phyloP scores from a whole-genome alignment of 2,797 vertebrate species.

The Petrocephalus sullivani region DNA sequence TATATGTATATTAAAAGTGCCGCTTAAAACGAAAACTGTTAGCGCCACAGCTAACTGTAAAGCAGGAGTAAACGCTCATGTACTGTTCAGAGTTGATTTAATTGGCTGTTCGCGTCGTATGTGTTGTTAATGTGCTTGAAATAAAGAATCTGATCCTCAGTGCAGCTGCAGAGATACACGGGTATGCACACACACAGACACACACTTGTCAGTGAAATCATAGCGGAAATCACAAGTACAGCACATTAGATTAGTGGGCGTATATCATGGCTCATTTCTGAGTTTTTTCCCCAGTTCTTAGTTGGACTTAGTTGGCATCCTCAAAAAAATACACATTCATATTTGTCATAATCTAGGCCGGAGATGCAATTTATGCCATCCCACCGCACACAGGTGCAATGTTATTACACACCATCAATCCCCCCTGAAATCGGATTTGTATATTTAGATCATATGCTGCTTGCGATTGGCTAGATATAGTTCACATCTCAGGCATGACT shows the following conservation, averaged over 20 bases:
- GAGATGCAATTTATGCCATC: constrained; percentile 1
- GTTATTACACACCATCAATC: constrained; percentile 8
- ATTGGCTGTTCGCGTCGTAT: neutral
- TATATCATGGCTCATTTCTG: neutral
- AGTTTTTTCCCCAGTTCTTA: neutral
- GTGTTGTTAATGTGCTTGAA: neutral
- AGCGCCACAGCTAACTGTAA: neutral
- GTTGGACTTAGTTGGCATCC: neutral
- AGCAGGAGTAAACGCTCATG: neutral
- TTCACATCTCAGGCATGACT: neutral
- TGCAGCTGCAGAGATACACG: neutral
- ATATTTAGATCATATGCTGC: neutral
- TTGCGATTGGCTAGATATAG: neutral
- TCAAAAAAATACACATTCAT: neutral
- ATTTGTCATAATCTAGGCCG: constrained; percentile 15
- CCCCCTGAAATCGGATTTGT: constrained; percentile 7
- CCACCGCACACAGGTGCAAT: constrained; percentile 2
- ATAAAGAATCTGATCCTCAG: neutral
- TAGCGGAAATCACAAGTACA: constrained; percentile 4
- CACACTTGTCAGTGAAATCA: neutral
- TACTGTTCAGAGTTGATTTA: neutral
- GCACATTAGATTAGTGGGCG: neutral
- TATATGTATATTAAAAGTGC: neutral
- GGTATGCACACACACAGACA: neutral
- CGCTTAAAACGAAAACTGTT: neutral